Base-by-base conservation (phyloP, 2,888 invertebrate species). In the Synergus laeviventris region DNA sequence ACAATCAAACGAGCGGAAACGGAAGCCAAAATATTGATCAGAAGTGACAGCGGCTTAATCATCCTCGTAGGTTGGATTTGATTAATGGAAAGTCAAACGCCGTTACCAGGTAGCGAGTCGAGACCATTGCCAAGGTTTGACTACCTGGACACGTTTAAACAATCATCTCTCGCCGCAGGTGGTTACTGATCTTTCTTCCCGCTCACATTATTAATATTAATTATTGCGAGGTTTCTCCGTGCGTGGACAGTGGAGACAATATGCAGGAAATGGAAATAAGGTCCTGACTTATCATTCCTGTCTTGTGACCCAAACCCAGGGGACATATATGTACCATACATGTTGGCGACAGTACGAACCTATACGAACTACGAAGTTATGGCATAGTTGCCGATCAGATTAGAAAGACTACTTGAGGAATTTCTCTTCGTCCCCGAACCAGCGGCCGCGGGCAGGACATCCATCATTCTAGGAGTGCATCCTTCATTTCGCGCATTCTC, bases 1-100 rank as follows among this genome's bases (percentile, higher is more conserved):
- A 59, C 1, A 59, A 24, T 59, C 39, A 45, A 73, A 54, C 31
- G 76, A 83, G 78, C 81, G 78, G 80, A 82, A 80, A 78, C 81
- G 77, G 81, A 79, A 86, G 86, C 85, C 86, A 85, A 84, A 86
- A 86, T 85, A 86, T 86, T 85, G 86, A 84, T 84, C 80, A 78
- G 54, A 56, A 42, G 21, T 77, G 78, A 78, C 81, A 76, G 66
- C 76, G 54, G 76, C 5, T 81, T 84, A 83, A 86, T 86, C 83
- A 86, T 85, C 83, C 81, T 81, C 54, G 82, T 83, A 81, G 76
- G 75, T 70, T 21, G 45, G 24, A 24, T 21, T 83, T 86, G 86
- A 86, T 86, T 85, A 85, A 86, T 85, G 84, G 78, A 81, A 83
- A 81, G 64, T n/a, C 36, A 36, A 54, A 42, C 45, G 77, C 74